Conservation (phyloP, 1,140 invertebrate genomes). For the Calycopis cecrops region DNA sequence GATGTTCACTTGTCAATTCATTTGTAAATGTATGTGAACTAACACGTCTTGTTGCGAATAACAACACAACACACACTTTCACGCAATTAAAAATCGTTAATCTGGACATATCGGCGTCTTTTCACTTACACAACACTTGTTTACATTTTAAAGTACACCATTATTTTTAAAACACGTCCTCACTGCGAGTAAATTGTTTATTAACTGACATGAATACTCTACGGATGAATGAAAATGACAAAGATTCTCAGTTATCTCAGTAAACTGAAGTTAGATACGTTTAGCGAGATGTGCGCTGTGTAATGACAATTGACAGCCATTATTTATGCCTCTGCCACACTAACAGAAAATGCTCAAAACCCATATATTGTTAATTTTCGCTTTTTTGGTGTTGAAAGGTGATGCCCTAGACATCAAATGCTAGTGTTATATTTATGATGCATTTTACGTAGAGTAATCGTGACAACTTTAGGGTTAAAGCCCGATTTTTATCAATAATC, state of each 20-base stretch:
- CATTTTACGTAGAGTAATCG: no score
- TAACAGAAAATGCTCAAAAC: no score
- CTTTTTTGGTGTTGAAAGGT: no score
- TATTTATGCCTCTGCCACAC: no score
- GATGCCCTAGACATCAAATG: no score
- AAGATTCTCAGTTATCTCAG: background rate
- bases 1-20: slow-evolving; percentile 43
- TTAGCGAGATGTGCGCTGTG: slow-evolving; percentile 3
- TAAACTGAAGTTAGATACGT: background rate
- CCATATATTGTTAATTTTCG: no score
- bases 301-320: no score
- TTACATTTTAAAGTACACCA: slow-evolving; percentile 38
- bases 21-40: slow-evolving; percentile 37
- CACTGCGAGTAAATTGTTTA: background rate
- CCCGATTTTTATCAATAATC: no score
- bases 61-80: slow-evolving; percentile 34
- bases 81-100: slow-evolving; percentile 25
- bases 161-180: background rate
- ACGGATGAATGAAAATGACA: slow-evolving; percentile 1
- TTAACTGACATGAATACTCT: slow-evolving; percentile 6
- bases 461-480: no score
- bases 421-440: no score
- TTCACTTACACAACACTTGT: slow-evolving; percentile 46
- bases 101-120: slow-evolving; percentile 37
- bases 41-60: slow-evolving; percentile 34